Base-by-base conservation (phyloP, 1,140 invertebrate genomes). In the Agrilus planipennis region DNA sequence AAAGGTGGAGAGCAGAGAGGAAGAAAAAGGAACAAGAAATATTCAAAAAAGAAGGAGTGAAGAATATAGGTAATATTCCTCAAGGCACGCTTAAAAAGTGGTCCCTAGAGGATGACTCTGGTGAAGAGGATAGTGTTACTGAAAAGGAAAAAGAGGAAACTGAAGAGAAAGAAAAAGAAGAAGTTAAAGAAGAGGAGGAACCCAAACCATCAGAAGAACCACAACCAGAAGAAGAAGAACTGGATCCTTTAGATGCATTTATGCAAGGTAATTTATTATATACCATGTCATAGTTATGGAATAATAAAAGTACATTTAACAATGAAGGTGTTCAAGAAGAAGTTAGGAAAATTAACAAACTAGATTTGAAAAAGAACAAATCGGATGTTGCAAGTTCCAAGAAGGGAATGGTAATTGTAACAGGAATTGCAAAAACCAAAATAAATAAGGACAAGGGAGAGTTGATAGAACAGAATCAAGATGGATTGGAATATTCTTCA, bases 381-480 rank as follows among this genome's bases (percentile, higher is more conserved):
- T 53, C 36, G 49, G 59, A 51, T 39, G 58, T 62, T 3, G 42
- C 63, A 9, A 64, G 62, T 4, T 55, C 64, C 3, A 70, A 72
- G 45, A 70, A 70, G 44, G 52, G 54, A 15, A 73, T 89, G 1
- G 76, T 87, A 7, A 84, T 91, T 39, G 74, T 93, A 3, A 88
- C 84, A n/a, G 91, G 89, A 9, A 81, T 91, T 5, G 88, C 88
- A 12, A 94, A 93, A 57, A 86, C 84, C 54, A 84, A 83, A 54
- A 71, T 75, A 16, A 69, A 73, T 29, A 73, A 74, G 49, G 75
- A 82, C 27, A 81, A 84, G 39, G 90, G 93, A 39, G 93, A 98
- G 69, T 63, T 97, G 1, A 95, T 98, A 54, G 90, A 96, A 62
- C 91, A 94, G 58, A 95, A 97, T 69, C 86, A 93, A 67, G 93